Evolutionary conservation across 2,888 invertebrate genomes (phyloP).

Genomic region (Eubasilissa splendida): DNA sequence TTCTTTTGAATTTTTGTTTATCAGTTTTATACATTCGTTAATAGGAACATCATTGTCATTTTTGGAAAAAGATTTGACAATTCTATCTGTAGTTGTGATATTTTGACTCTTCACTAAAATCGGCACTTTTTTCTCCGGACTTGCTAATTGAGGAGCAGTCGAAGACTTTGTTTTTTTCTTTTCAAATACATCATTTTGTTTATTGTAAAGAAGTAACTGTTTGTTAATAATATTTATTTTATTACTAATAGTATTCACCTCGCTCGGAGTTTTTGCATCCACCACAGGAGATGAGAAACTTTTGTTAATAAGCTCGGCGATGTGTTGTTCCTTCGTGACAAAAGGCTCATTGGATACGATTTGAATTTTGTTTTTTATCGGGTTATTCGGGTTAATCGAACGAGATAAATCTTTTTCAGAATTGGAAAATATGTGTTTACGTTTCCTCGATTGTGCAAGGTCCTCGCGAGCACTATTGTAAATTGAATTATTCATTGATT

Average conservation of each 20-base stretch:
- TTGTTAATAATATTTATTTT: constrained; percentile 33
- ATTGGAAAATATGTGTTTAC: constrained; percentile 1
- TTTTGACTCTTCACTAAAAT: background rate
- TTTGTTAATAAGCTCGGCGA: background rate
- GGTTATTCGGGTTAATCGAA: background rate
- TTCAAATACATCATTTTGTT: constrained; percentile 29
- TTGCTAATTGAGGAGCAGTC: background rate
- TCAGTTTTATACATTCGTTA: constrained; percentile 48
- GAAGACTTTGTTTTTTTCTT: constrained; percentile 9
- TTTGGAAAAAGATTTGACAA: background rate
- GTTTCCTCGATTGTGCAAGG: background rate
- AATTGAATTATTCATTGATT: background rate
- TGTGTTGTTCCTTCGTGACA: background rate
- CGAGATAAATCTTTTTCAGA: background rate
- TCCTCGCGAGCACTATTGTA: background rate
- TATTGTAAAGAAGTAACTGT: constrained; percentile 35
- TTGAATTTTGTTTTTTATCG: background rate
- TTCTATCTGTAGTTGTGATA: background rate
- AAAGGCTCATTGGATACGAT: constrained; percentile 7
- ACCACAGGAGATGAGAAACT: background rate
- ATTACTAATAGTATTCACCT: background rate
- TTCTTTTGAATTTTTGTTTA: constrained; percentile 48
- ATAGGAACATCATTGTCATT: background rate
- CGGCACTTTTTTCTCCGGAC: background rate
- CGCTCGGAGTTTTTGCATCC: background rate